Percentiles rank a stretch among this genome's conserved stretches.
Conservation (phyloP, 2,113 vertebrate genomes). For the Apodemus sylvaticus region DNA sequence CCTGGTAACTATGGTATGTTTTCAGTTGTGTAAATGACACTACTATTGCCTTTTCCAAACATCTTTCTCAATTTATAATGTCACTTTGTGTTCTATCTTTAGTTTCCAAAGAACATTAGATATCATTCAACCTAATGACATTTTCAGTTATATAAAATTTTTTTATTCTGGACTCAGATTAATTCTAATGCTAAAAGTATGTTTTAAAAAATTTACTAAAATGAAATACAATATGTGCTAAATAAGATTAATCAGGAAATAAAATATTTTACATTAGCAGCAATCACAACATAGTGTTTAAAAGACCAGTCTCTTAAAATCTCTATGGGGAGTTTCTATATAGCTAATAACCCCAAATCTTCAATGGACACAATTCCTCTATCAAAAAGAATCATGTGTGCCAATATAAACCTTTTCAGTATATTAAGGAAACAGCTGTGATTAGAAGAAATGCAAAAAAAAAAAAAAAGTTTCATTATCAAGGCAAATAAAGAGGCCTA, state of each 20-base stretch:
- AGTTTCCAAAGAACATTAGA: background rate
- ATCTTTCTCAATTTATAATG: constrained; percentile 16
- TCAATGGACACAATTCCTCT: constrained; percentile 11
- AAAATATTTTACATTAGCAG: constrained; percentile 18
- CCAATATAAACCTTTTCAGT: background rate
- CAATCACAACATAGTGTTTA: constrained; percentile 2
- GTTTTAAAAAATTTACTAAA: constrained; percentile 4
- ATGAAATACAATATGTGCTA: background rate
- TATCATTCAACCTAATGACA: background rate
- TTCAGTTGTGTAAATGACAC: background rate
- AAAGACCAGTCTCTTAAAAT: background rate
- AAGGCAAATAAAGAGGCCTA: background rate
- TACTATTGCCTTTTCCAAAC: background rate
- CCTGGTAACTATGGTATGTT: background rate
- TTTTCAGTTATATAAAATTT: constrained; percentile 11
- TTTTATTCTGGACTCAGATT: background rate
- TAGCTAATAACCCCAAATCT: background rate
- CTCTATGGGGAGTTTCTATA: background rate
- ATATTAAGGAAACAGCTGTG: background rate
- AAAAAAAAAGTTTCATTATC: constrained; percentile 12
- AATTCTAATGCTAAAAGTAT: constrained; percentile 26
- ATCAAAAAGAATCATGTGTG: background rate
- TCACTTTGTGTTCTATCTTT: constrained; percentile 30
- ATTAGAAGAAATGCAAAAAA: constrained; percentile 27
- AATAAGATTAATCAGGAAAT: constrained; percentile 24